Evolutionary conservation across 2,888 invertebrate genomes (phyloP).

Genomic region (Melinaea menophilus): DNA sequence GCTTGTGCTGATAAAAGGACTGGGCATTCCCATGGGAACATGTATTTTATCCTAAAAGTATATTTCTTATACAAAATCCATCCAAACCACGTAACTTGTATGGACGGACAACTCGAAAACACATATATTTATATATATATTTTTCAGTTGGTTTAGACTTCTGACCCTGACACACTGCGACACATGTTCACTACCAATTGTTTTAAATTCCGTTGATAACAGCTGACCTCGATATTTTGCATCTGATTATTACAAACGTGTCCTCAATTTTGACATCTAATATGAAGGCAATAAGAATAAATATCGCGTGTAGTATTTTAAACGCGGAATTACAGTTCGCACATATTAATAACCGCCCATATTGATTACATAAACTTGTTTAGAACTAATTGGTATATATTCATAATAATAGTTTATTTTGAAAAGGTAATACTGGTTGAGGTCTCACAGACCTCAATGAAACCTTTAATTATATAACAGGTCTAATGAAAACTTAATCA

Average conservation of each 20-base stretch:
- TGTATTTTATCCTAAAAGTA: no score
- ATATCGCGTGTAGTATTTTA: background rate
- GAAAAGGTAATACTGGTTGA: background rate
- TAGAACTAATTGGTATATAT: constrained; percentile 13
- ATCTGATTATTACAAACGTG: constrained; percentile 14
- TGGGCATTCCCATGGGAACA: no score
- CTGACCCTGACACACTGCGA: constrained; percentile 29
- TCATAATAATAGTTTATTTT: constrained; percentile 5
- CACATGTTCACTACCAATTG: constrained; percentile 29
- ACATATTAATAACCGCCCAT: no score
- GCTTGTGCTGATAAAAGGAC: no score
- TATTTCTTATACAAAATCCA: no score
- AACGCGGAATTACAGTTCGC: constrained; percentile 6
- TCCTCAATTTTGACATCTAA: constrained; percentile 8
- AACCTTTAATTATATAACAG: background rate
- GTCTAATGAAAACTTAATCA: background rate
- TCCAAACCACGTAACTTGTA: no score
- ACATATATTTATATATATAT: background rate
- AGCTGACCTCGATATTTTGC: constrained; percentile 32
- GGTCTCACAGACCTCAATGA: constrained; percentile 7
- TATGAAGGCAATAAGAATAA: background rate
- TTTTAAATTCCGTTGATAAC: constrained; percentile 35
- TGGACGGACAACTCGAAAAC: no score
- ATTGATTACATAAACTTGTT: constrained; percentile 8
- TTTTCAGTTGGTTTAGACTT: constrained; percentile 1